Evolutionary conservation across 2,888 invertebrate genomes (phyloP), one percentile per base, ranked within the genome.

Genomic region (Deladenus siricidicola): DNA sequence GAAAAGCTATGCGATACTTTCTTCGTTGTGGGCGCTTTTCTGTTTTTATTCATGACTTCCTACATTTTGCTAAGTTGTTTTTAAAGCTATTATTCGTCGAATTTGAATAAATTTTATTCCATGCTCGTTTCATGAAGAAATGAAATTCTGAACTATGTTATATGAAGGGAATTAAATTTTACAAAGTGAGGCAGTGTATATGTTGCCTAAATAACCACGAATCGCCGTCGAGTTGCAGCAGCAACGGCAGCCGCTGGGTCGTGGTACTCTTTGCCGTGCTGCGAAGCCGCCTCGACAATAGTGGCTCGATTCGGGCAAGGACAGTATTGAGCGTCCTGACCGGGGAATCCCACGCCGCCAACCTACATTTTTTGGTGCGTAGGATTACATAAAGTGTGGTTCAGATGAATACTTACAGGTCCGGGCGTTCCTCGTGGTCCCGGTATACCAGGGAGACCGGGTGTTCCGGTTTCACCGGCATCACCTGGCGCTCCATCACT

Each of bases 261-360:
- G n/a, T 49, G 17, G 10, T 49, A 26, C 17, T 49, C 49, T 17
- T 49, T 29, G 10, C 28, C 49, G 3, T 28, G 17, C n/a, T 49
- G 17, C n/a, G 26, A 17, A 49, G 49, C 49, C n/a, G 49, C 29
- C 29, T 49, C 49, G 49, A 17, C 3, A 14, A 34, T 34, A 28
- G 23, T 17, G 23, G 23, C 34, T 23, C 61, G 50, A 19, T 19
- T 52, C 21, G 65, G 65, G 29, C 65, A 65, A 4, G 65, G 65
- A 47, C 65, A 65, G 51, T 65, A 65, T 34, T 68, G 57, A 3
- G 65, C 65, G 55, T 65, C 65, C 29, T 65, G 68, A 6, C 65
- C 65, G 14, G 66, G 66, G 8, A 30, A 64, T 43, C 65, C 62
- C 19, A 49, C 26, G 6, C 39, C 58, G n/a, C 59, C 62, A 34